A percentile compares a stretch with the other conserved stretches of the same genome.
phyloP scores from a whole-genome alignment of 1,140 invertebrate species.

The Drosophila tsacasi region DNA sequence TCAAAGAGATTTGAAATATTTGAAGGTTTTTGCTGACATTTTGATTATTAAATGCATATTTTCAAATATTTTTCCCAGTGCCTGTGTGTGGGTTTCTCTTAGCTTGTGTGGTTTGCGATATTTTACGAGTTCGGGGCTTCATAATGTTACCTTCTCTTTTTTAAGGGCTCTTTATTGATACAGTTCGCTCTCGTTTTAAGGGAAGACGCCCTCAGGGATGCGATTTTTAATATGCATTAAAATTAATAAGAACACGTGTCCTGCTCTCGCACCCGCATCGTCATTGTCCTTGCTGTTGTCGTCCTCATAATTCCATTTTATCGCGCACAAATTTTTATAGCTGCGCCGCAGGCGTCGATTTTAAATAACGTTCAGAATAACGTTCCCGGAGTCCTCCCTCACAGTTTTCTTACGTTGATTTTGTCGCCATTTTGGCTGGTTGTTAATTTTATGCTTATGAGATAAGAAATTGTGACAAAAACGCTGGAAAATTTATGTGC shows the following conservation, averaged over 20 bases:
- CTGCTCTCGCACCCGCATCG: conserved; percentile 36
- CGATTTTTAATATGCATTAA: conserved; percentile 83
- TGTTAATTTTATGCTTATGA: conserved; percentile 80
- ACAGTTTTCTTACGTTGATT: conserved; percentile 58
- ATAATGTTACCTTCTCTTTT: conserved; percentile 38
- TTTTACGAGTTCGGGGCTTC: conserved; percentile 48
- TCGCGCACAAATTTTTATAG: conserved; percentile 82
- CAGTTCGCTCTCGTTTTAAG: conserved; percentile 51
- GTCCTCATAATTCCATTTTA: conserved; percentile 78
- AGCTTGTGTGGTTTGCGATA: conserved; percentile 52
- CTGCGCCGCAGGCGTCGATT: conserved; percentile 74
- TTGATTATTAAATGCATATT: too few species aligned
- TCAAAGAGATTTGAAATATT: background rate
- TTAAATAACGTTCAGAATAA: conserved; percentile 59
- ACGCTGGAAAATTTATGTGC: conserved; percentile 70
- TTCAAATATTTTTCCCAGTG: background rate
- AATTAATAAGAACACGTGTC: conserved; percentile 84
- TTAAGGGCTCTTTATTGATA: conserved; percentile 64
- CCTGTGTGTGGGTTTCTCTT: conserved; percentile 18
- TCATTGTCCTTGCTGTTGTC: conserved; percentile 26
- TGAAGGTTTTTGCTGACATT: background rate
- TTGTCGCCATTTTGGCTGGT: conserved; percentile 75
- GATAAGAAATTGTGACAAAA: conserved; percentile 80
- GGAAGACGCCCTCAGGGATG: conserved; percentile 36
- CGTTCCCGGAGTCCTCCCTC: background rate